These are phyloP conservation scores for Odontophorus gujanensis DNA, from an alignment of 2,113 vertebrate genomes.

Conservation along the genomic window DNA sequence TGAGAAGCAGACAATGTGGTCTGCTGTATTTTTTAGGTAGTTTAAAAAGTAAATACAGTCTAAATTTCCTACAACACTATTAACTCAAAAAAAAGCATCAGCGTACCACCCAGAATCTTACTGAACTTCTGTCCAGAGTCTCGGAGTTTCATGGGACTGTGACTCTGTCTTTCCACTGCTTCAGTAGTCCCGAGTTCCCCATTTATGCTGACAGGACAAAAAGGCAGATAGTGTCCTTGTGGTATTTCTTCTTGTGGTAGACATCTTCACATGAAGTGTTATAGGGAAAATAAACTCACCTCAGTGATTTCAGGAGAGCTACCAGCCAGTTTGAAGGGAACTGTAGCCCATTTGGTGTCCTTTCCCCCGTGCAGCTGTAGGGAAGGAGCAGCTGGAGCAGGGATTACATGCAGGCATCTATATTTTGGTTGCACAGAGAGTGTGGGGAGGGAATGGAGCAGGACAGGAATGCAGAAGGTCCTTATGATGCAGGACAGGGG, in stretches of 20 bases:
- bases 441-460: background rate
- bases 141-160: background rate
- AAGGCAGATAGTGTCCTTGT: background rate
- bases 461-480: too few species aligned
- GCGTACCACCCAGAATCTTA: background rate
- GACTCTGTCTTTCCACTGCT: background rate
- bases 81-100: background rate
- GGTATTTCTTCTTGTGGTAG: background rate
- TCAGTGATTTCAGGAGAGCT: background rate
- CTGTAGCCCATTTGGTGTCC: background rate
- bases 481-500: too few species aligned
- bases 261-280: background rate
- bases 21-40: background rate
- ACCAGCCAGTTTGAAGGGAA: background rate
- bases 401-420: accelerated
- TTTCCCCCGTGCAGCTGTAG: background rate
- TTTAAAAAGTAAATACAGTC: background rate
- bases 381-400: background rate
- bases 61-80: background rate
- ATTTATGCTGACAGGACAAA: background rate
- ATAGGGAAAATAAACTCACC: accelerated
- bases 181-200: background rate
- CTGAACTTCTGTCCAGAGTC: background rate
- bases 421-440: accelerated
- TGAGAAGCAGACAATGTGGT: background rate